Conservation (phyloP, 2,797 vertebrate genomes). For the Calcarius lapponicus region DNA sequence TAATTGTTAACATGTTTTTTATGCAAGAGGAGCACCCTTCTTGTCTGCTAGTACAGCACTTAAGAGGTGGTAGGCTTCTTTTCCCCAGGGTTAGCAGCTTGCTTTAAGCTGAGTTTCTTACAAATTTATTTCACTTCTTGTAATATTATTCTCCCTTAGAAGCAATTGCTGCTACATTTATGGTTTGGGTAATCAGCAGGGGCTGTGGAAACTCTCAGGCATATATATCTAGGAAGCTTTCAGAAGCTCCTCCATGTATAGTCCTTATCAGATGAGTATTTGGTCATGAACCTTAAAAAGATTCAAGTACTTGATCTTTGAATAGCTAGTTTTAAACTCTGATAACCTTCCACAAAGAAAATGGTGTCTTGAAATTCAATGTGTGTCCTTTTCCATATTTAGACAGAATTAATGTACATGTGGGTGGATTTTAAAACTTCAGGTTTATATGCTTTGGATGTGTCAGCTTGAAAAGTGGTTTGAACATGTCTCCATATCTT, state of each 20-base stretch:
- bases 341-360: neutral
- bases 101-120: neutral
- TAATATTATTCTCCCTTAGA: neutral
- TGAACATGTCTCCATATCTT: slow-evolving; percentile 7
- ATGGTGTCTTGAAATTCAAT: neutral
- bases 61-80: neutral
- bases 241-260: neutral
- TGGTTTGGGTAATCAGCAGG: neutral
- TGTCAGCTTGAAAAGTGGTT: slow-evolving; percentile 21
- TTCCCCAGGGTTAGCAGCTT: neutral
- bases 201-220: neutral
- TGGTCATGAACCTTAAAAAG: neutral
- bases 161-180: neutral
- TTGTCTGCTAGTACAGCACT: neutral
- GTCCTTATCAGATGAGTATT: neutral
- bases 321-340: neutral
- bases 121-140: neutral
- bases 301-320: neutral
- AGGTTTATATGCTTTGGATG: neutral
- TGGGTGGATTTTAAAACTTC: slow-evolving; percentile 18
- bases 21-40: neutral
- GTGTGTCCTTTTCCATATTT: slow-evolving; percentile 14
- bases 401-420: neutral
- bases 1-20: neutral
- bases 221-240: neutral